Conservation (phyloP, 1,140 invertebrate species). For the Mizuhopecten yessoensis region DNA sequence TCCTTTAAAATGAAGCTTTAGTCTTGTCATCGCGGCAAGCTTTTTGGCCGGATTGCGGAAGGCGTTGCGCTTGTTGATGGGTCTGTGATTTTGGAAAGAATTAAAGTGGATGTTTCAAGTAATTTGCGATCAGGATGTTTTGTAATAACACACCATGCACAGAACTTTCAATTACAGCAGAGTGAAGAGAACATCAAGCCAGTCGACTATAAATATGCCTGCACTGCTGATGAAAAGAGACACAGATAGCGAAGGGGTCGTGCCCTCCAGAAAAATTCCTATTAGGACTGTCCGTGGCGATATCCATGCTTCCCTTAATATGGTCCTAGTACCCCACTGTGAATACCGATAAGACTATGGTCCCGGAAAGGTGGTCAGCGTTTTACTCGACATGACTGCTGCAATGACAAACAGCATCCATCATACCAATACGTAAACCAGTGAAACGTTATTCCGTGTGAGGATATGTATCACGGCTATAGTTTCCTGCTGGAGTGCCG, state of each 20-base stretch:
- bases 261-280: background rate
- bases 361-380: background rate
- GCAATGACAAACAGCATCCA: background rate
- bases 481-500: background rate
- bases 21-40: too few relatives aligned
- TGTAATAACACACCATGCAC: background rate
- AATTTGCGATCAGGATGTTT: background rate
- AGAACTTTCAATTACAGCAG: background rate
- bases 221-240: background rate
- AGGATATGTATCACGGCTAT: background rate
- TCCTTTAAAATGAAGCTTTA: background rate
- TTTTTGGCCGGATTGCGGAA: too few relatives aligned
- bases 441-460: background rate
- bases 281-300: background rate
- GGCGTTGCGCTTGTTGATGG: background rate
- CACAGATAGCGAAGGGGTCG: background rate
- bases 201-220: slow-evolving; percentile 28
- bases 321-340: background rate
- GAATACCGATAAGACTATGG: slow-evolving; percentile 11
- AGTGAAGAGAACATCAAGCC: background rate
- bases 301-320: background rate
- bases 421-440: background rate
- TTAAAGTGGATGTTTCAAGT: background rate
- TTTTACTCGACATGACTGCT: background rate
- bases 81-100: background rate